Percentiles rank a stretch among this genome's conserved stretches.
Conservation (phyloP, 2,888 invertebrate species). For the Anagyrus pseudococci region DNA sequence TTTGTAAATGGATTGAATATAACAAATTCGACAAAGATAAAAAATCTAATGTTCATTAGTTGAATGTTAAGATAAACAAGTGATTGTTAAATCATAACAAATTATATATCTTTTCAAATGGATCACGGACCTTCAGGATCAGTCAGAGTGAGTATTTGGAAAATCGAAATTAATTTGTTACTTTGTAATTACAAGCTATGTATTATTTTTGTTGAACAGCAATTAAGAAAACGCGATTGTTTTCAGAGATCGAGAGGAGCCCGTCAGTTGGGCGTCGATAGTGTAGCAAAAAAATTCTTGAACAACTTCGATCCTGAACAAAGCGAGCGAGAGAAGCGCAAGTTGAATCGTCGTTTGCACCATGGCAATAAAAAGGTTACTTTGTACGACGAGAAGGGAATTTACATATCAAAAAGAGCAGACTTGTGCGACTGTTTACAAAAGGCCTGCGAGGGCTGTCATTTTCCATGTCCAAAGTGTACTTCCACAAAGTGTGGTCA, state of each 20-base stretch:
- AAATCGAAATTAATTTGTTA: neutral
- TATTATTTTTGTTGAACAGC: neutral
- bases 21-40: too few species aligned
- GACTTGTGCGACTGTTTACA: slow-evolving; percentile 88
- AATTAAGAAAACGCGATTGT: neutral
- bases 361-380: slow-evolving; percentile 66
- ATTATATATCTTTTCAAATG: too few species aligned
- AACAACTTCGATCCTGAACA: slow-evolving; percentile 78
- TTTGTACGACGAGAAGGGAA: slow-evolving; percentile 76
- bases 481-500: slow-evolving; percentile 78
- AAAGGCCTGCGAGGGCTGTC: slow-evolving; percentile 81
- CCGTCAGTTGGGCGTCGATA: slow-evolving; percentile 47
- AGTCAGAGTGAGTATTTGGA: neutral
- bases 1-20: too few species aligned
- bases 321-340: slow-evolving; percentile 78
- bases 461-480: slow-evolving; percentile 80
- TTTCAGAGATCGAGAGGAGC: slow-evolving; percentile 45
- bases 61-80: too few species aligned
- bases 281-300: slow-evolving; percentile 53
- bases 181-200: neutral
- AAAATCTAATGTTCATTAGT: neutral
- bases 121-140: too few species aligned
- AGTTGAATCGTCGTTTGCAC: slow-evolving; percentile 73
- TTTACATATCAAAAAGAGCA: slow-evolving; percentile 68
- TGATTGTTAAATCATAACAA: too few species aligned